Base-by-base conservation (phyloP, 2,888 invertebrate genomes). In the Lycaena phlaeas region DNA sequence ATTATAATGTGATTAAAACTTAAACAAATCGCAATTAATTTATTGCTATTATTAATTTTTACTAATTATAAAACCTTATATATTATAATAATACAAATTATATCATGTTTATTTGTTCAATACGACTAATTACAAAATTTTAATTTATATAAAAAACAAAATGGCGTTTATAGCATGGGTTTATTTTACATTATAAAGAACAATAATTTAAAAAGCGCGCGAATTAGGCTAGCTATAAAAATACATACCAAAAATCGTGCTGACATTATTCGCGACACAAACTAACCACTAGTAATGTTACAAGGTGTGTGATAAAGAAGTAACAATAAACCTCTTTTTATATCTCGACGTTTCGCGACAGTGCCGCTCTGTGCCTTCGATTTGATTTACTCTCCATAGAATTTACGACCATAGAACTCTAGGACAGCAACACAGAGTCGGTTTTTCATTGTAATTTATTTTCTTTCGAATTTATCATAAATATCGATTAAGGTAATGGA, bases 271-370 rank as follows among this genome's bases (percentile, higher is more conserved):
- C 25, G 14, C 14, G 6, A 14, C 25, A 30, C 54, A 54, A 56
- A 61, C 55, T 63, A 64, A 68, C 73, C 77, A 64, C 73, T 58
- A 57, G 58, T 57, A 58, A 74, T 61, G 70, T 53, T 72, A 56
- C 61, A 52, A 53, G 70, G 68, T 75, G 61, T 79, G 69, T 82
- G 81, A 76, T 78, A 79, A 78, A 79, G 73, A 79, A 78, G 77
- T 78, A 75, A 64, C 68, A 76, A 72, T 70, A 76, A 75, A 79
- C 73, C 79, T 75, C 77, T 81, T 82, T 82, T 81, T 82, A 82
- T 82, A 82, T 76, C 62, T 65, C 81, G 78, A 82, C 82, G 77
- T 78, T 82, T 81, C 79, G 81, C 81, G 82, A 82, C 75, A 74
- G 68, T 71, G 76, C 72, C 65, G 73, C 75, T 70, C 58, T 44